Percentiles rank a stretch among this genome's conserved stretches.
Conservation (phyloP, 2,797 vertebrate genomes). For the Cercopithecus neglectus region DNA sequence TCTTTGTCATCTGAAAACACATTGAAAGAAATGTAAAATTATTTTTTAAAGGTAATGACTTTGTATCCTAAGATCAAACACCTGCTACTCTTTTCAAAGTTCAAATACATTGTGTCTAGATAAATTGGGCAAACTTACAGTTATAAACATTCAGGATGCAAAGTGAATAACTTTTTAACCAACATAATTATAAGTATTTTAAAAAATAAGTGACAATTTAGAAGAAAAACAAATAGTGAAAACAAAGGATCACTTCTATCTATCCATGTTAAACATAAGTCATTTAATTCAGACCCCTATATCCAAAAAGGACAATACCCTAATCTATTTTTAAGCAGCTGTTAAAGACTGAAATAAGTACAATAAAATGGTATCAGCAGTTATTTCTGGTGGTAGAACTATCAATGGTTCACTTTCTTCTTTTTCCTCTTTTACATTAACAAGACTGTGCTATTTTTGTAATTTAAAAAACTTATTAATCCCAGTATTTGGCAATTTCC, state of each 20-base stretch:
- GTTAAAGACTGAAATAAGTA: constrained; percentile 30
- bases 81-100: not conserved
- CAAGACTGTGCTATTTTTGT: not conserved
- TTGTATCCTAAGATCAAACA: constrained; percentile 22
- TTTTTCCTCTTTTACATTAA: constrained; percentile 7
- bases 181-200: not conserved
- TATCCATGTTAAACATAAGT: not conserved
- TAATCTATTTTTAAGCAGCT: not conserved
- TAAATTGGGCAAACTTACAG: not conserved
- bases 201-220: not conserved
- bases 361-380: constrained; percentile 24
- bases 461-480: constrained; percentile 31
- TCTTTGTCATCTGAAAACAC: constrained; percentile 89
- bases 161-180: not conserved
- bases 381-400: constrained; percentile 28
- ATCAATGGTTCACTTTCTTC: not conserved
- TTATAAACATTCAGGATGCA: not conserved
- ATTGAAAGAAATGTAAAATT: constrained; percentile 27
- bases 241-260: not conserved
- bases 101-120: not conserved
- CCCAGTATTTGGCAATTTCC: not conserved
- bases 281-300: constrained; percentile 25
- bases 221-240: constrained; percentile 33
- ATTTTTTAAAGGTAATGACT: constrained; percentile 15
- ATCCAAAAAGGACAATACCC: not conserved